These are phyloP conservation scores for Lasius platythorax DNA, from an alignment of 2,888 invertebrate genomes.

Conservation along the genomic window DNA sequence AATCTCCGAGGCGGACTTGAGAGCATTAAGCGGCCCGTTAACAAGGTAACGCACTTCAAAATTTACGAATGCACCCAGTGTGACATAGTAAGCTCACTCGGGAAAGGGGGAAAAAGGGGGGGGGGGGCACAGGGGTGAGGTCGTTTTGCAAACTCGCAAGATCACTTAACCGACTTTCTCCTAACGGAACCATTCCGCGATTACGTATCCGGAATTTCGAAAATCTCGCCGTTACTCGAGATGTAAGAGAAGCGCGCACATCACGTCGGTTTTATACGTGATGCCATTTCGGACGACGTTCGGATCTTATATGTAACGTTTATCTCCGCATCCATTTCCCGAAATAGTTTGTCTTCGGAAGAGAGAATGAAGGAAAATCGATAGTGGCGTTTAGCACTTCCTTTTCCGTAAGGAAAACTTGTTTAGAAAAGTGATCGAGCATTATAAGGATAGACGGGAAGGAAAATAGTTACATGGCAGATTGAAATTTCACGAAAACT, in stretches of 20 bases:
- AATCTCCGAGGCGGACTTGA: conserved; percentile 38
- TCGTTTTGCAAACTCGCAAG: conserved; percentile 24
- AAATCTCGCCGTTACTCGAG: conserved; percentile 5
- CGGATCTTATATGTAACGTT: conserved; percentile 42
- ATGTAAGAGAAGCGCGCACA: conserved; percentile 3
- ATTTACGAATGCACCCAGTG: conserved; percentile 19
- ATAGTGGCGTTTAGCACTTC: conserved; percentile 25
- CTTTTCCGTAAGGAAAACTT: conserved; percentile 17
- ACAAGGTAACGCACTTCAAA: conserved; percentile 46
- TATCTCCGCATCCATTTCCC: conserved; percentile 47
- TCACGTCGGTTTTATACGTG: conserved; percentile 20
- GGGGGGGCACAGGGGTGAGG: neutral
- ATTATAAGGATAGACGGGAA: conserved; percentile 27
- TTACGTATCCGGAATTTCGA: conserved; percentile 14
- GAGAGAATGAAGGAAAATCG: conserved; percentile 43
- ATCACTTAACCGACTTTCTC: neutral
- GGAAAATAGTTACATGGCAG: conserved; percentile 29
- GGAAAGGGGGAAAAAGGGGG: neutral
- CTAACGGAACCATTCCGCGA: neutral
- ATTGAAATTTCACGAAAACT: conserved; percentile 35
- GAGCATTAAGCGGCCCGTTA: conserved; percentile 43
- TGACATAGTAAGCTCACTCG: conserved; percentile 1
- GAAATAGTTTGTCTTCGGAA: conserved; percentile 23
- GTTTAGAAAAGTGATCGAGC: conserved; percentile 48
- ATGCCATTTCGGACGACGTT: conserved; percentile 34